phyloP scores from a whole-genome alignment of 2,797 vertebrate genomes.

The Malacoraja senta region DNA sequence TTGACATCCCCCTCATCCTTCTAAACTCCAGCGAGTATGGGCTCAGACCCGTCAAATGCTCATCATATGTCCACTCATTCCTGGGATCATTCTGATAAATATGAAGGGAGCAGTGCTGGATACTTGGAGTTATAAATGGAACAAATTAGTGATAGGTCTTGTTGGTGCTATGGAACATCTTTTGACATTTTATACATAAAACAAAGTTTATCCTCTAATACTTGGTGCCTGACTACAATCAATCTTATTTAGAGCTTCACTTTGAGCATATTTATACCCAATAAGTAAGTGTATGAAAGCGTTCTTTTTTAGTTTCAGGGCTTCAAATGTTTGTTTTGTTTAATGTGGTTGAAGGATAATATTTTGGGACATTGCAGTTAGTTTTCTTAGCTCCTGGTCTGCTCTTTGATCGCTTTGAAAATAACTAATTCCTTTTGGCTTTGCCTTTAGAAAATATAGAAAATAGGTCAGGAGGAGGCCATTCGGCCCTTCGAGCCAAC shows the following conservation, averaged over 20 bases:
- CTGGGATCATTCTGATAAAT: not conserved
- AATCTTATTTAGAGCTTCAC: not conserved
- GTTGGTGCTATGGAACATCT: not conserved
- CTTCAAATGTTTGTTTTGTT: not conserved
- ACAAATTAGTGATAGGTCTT: not conserved
- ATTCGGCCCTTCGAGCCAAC: too few relatives aligned
- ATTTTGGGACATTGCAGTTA: not conserved
- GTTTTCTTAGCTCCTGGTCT: not conserved
- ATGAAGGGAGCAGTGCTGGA: not conserved
- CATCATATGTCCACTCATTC: too few relatives aligned
- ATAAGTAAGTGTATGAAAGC: not conserved
- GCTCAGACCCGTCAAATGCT: too few relatives aligned
- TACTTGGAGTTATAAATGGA: not conserved
- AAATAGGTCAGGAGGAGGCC: too few relatives aligned
- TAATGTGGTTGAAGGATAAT: not conserved
- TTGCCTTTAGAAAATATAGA: too few relatives aligned
- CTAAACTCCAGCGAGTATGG: too few relatives aligned
- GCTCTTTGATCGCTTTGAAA: not conserved
- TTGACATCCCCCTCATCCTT: too few relatives aligned
- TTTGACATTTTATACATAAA: not conserved
- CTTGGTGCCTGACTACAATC: not conserved
- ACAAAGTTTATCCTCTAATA: not conserved
- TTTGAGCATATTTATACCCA: not conserved
- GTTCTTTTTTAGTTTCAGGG: too few relatives aligned
- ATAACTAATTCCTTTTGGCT: not conserved